phyloP scores from a whole-genome alignment of 2,113 vertebrate genomes.

The Columbina picui region DNA sequence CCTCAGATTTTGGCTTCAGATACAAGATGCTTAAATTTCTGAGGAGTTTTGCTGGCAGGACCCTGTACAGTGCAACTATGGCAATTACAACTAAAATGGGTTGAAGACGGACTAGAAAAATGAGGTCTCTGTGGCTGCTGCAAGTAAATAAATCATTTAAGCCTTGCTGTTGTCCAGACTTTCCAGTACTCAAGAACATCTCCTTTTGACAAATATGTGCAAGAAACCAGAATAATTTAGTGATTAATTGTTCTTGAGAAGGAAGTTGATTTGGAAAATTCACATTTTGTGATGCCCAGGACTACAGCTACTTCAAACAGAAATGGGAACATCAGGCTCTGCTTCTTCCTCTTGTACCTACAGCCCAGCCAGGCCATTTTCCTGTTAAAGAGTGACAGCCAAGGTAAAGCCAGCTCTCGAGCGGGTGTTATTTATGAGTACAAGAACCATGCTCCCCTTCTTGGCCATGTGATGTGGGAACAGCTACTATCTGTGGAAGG shows the following conservation, averaged over 20 bases:
- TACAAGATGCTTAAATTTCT: not conserved
- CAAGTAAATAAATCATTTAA: not conserved
- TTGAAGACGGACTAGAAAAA: not conserved
- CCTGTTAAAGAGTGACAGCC: not conserved
- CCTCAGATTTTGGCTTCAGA: not conserved
- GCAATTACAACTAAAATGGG: not conserved
- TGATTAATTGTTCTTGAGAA: not conserved
- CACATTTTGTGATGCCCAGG: not conserved
- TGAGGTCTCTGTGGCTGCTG: rapidly evolving
- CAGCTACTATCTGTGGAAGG: not conserved
- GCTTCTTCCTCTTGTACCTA: not conserved
- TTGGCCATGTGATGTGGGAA: not conserved
- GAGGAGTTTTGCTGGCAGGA: not conserved
- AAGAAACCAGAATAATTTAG: not conserved
- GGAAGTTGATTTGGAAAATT: not conserved
- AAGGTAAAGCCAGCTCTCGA: rapidly evolving
- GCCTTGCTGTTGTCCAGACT: not conserved
- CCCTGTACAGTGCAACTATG: not conserved
- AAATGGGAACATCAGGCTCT: not conserved
- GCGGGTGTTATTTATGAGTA: not conserved
- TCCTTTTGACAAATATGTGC: not conserved
- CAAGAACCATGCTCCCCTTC: not conserved
- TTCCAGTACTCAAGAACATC: not conserved
- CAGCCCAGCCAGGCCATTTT: not conserved
- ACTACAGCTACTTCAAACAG: not conserved